These are phyloP conservation scores for Oasisia sp. DNA, from an alignment of 2,888 invertebrate genomes.

Conservation along the genomic window DNA sequence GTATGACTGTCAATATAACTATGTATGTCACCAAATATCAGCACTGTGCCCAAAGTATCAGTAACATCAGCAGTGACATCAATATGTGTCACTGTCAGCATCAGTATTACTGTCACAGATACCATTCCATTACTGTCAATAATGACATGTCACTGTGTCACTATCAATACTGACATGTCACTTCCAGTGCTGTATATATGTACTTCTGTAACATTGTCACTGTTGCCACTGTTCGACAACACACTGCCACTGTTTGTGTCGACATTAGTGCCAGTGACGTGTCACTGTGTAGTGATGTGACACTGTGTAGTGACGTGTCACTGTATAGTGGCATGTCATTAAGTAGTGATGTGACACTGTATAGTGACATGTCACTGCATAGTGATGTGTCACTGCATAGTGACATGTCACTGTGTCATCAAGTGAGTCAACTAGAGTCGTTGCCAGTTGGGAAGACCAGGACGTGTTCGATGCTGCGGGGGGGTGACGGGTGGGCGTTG, in stretches of 20 bases:
- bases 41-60: neutral
- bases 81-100: neutral
- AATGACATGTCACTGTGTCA: neutral
- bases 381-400: no score
- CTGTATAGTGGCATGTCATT: neutral
- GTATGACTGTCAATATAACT: neutral
- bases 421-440: neutral
- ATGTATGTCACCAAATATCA: neutral
- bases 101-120: neutral
- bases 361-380: neutral
- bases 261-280: neutral
- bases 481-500: conserved; percentile 40
- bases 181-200: neutral
- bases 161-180: neutral
- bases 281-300: neutral
- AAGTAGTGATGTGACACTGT: neutral
- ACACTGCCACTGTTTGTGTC: neutral
- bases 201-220: neutral
- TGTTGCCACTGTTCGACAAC: no score
- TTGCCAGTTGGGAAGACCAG: conserved; percentile 49
- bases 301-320: neutral
- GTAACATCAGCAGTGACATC: neutral
- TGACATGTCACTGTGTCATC: neutral
- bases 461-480: conserved; percentile 47
- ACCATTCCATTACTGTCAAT: no score